phyloP scores from a whole-genome alignment of 2,888 invertebrate genomes.

The Cheilosia scutellata region DNA sequence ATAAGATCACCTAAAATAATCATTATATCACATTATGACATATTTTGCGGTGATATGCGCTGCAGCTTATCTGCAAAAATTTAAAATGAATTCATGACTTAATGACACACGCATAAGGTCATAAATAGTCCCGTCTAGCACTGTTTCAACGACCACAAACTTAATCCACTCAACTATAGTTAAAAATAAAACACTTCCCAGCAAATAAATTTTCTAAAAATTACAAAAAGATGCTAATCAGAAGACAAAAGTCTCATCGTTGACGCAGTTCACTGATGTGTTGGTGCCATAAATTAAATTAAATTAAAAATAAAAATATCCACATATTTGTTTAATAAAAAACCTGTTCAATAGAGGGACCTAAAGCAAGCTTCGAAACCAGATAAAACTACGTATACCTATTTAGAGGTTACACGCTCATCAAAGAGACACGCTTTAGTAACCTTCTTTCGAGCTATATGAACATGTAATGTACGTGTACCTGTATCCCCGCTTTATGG shows the following conservation, averaged over 20 bases:
- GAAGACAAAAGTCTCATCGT: neutral
- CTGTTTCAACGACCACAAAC: no score
- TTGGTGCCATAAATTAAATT: neutral
- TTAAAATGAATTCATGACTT: no score
- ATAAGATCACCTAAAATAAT: no score
- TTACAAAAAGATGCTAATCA: neutral
- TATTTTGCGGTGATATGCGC: no score
- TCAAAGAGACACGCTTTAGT: neutral
- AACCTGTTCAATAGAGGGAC: neutral
- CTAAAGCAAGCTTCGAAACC: slow-evolving; percentile 20
- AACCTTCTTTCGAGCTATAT: slow-evolving; percentile 37
- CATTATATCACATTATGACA: no score
- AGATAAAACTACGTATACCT: slow-evolving; percentile 14
- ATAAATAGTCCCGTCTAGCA: no score
- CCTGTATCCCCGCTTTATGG: neutral
- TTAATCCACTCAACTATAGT: no score
- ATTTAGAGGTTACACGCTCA: neutral
- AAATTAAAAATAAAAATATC: neutral
- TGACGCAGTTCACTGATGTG: slow-evolving; percentile 11
- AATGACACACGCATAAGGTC: no score
- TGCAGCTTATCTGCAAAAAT: no score
- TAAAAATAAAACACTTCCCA: no score
- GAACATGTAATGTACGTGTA: neutral
- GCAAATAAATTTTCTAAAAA: no score
- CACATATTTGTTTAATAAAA: neutral